Conservation (phyloP, 2,888 invertebrate species). For the Dexiosoma caninum region DNA sequence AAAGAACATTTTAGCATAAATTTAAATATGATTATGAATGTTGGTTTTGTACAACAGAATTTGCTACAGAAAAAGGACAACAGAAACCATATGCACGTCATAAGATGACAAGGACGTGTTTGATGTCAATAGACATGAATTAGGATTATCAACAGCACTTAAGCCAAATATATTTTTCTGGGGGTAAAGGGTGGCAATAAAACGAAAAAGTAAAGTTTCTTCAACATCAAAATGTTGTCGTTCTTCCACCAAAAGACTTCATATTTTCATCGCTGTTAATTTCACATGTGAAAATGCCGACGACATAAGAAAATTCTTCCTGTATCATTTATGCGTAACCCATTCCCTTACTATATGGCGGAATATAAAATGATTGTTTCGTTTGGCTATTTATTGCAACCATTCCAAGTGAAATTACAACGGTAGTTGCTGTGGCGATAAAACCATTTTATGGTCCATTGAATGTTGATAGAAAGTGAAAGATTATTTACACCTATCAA, state of each 20-base stretch:
- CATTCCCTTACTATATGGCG: background rate
- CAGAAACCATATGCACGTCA: constrained; percentile 55
- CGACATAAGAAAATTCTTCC: too few relatives aligned
- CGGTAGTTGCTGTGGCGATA: background rate
- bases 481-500: constrained; percentile 75
- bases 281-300: too few relatives aligned
- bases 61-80: constrained; percentile 33
- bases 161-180: background rate
- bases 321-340: too few relatives aligned
- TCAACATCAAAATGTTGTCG: too few relatives aligned
- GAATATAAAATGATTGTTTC: constrained; percentile 39
- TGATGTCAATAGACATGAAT: constrained; percentile 71
- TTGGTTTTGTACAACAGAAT: constrained; percentile 4
- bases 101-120: constrained; percentile 67
- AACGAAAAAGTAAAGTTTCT: background rate
- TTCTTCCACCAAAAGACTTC: too few relatives aligned
- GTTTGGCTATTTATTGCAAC: constrained; percentile 72
- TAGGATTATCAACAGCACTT: constrained; percentile 66
- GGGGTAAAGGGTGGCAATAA: background rate
- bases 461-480: constrained; percentile 68
- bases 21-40: constrained; percentile 69
- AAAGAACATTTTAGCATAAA: constrained; percentile 73
- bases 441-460: constrained; percentile 78
- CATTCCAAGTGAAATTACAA: constrained; percentile 59
- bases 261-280: too few relatives aligned